Evolutionary conservation across 2,888 invertebrate species (phyloP).

Genomic region (Ichneumoninae sp.): DNA sequence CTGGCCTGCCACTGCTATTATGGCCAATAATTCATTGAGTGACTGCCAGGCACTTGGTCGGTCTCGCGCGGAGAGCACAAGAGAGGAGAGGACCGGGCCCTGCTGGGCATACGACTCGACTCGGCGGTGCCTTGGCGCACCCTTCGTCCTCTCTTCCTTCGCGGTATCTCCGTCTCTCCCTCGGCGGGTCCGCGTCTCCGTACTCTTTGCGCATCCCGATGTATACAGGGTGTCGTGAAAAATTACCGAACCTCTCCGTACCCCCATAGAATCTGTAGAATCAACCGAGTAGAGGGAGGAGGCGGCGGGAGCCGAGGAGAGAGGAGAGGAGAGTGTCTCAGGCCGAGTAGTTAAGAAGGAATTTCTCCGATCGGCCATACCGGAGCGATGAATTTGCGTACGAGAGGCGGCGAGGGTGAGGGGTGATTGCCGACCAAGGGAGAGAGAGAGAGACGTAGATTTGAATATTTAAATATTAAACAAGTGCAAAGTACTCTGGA

Average conservation of each 20-base stretch:
- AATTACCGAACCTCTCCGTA: slow-evolving; percentile 52
- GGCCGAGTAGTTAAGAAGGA: slow-evolving; percentile 26
- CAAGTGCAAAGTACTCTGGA: neutral
- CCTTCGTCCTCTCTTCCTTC: slow-evolving; percentile 53
- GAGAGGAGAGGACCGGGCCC: slow-evolving; percentile 44
- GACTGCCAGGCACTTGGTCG: slow-evolving; percentile 82
- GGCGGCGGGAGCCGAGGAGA: neutral
- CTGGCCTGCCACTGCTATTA: slow-evolving; percentile 83
- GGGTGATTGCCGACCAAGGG: neutral
- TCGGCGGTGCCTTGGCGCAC: slow-evolving; percentile 51
- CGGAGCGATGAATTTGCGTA: slow-evolving; percentile 45
- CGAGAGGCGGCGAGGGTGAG: neutral
- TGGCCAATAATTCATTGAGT: slow-evolving; percentile 84
- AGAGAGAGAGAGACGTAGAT: neutral
- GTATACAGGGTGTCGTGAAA: slow-evolving; percentile 69
- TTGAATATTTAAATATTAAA: slow-evolving; percentile 54
- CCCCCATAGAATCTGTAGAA: slow-evolving; percentile 2
- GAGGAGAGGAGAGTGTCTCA: slow-evolving; percentile 10
- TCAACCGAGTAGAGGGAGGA: neutral
- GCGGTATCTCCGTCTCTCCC: slow-evolving; percentile 31
- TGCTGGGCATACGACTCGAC: slow-evolving; percentile 63
- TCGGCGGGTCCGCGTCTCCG: neutral
- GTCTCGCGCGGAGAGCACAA: slow-evolving; percentile 68
- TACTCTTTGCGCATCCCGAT: slow-evolving; percentile 46
- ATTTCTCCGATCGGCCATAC: slow-evolving; percentile 29